Base-by-base conservation (phyloP, 1,140 invertebrate genomes). In the Drosophila lowei region DNA sequence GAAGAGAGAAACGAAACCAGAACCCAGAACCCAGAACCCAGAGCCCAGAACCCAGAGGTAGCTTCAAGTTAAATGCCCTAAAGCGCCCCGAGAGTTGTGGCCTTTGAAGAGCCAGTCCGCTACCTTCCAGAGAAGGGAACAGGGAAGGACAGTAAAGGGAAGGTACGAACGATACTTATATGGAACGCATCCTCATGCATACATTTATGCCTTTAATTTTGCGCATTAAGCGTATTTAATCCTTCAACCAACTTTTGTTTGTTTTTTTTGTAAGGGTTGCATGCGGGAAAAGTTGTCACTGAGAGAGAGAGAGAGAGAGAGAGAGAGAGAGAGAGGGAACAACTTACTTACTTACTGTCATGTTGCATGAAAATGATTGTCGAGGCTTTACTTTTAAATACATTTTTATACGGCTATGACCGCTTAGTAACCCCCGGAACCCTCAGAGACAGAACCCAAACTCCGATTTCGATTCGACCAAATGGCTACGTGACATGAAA, bases 161-260 rank as follows among this genome's bases (percentile, higher is more conserved):
- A n/a, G 18, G 54, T 34, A 21, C 7, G 3, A 0, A 25, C n/a
- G 47, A 59, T 30, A 53, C 18, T 3, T 23, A 53, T 50, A 49
- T 16, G 53, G 8, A 62, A 47, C 53, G 47, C 42, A 79, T 73
- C 61, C 67, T 64, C 42, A 61, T 72, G 63, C 70, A 61, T 79
- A 74, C 57, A 67, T 79, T 75, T 80, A 81, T 79, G 83, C 63
- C 80, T 83, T 86, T 86, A 88, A 86, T 88, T 86, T 86, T 81
- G 83, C 78, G 70, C 83, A 86, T 86, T 86, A 86, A 86, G 75
- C 83, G 83, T 77, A 83, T 79, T 88, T 88, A 86, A 86, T 88
- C 83, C 83, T 65, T 55, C 34, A 54, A 66, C 54, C 81, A 75
- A 60, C 63, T 72, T 60, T 54, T 43, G 28, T 30, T 46, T 72